A percentile compares a stretch with the other conserved stretches of the same genome.
These are phyloP conservation scores for Leptocoma aspasia DNA, from an alignment of 2,113 vertebrate genomes.

Conservation along the genomic window DNA sequence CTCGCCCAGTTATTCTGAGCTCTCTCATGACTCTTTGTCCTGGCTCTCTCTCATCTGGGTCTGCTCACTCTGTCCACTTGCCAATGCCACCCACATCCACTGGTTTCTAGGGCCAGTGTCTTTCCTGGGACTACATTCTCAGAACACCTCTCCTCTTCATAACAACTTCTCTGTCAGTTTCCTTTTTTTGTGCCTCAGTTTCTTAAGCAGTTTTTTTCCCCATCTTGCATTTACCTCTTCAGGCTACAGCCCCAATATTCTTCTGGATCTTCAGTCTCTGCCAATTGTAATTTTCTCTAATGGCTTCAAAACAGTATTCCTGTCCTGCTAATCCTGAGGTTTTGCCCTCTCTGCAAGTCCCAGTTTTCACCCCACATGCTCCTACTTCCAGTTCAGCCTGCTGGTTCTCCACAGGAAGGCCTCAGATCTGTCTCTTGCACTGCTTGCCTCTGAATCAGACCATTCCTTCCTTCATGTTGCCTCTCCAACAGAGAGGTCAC, in stretches of 20 bases:
- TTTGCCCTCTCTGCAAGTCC: background rate
- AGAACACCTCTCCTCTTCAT: background rate
- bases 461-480: background rate
- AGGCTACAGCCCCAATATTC: background rate
- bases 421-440: background rate
- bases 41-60: background rate
- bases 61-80: background rate
- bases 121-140: background rate
- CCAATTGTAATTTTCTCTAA: background rate
- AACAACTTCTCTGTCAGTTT: background rate
- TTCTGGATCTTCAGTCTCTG: background rate
- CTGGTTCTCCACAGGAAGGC: background rate
- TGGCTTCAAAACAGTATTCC: background rate
- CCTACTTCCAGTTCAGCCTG: background rate
- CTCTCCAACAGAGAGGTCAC: slow-evolving; percentile 40
- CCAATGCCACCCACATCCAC: fast-evolving
- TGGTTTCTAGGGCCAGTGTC: background rate
- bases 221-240: background rate
- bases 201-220: background rate
- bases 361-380: background rate
- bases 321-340: background rate
- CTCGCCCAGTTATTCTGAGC: background rate
- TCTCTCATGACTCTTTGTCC: background rate
- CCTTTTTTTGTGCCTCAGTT: background rate
- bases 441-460: background rate